Evolutionary conservation across 2,888 invertebrate genomes (phyloP).

Genomic region (Hyposoter dolosus): DNA sequence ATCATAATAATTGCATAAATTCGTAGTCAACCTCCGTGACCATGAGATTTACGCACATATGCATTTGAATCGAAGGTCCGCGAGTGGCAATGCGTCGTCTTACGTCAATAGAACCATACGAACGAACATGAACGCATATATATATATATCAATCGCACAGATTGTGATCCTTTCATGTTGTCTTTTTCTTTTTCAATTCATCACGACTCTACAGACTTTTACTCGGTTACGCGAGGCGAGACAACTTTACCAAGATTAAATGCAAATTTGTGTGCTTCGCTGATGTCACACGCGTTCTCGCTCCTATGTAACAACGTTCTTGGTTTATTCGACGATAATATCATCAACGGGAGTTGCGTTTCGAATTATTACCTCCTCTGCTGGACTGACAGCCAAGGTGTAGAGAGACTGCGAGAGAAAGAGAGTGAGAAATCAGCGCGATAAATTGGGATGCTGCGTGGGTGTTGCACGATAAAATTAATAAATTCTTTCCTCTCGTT

Average conservation of each 20-base stretch:
- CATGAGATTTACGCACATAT: constrained; percentile 50
- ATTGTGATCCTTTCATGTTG: constrained; percentile 31
- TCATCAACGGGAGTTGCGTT: constrained; percentile 47
- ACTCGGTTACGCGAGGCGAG: constrained; percentile 33
- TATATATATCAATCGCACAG: background rate
- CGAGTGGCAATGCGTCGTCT: background rate
- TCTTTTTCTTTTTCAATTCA: constrained; percentile 14
- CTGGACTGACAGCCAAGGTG: constrained; percentile 45
- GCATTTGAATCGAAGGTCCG: constrained; percentile 41
- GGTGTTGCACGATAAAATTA: constrained; percentile 33
- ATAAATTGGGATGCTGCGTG: constrained; percentile 51
- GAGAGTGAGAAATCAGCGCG: constrained; percentile 18
- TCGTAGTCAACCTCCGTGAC: constrained; percentile 55
- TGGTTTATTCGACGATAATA: constrained; percentile 58
- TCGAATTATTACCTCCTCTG: constrained; percentile 38
- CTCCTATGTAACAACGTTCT: constrained; percentile 11
- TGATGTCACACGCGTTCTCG: constrained; percentile 66
- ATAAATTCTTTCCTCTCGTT: constrained; percentile 7
- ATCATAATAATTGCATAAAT: constrained; percentile 20
- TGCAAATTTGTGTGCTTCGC: constrained; percentile 65
- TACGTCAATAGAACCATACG: background rate
- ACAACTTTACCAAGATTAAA: constrained; percentile 63
- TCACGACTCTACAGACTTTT: constrained; percentile 26
- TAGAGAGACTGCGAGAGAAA: constrained; percentile 26
- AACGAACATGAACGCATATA: background rate